Evolutionary conservation across 1,140 invertebrate species (phyloP).

Genomic region (Polyergus mexicanus): DNA sequence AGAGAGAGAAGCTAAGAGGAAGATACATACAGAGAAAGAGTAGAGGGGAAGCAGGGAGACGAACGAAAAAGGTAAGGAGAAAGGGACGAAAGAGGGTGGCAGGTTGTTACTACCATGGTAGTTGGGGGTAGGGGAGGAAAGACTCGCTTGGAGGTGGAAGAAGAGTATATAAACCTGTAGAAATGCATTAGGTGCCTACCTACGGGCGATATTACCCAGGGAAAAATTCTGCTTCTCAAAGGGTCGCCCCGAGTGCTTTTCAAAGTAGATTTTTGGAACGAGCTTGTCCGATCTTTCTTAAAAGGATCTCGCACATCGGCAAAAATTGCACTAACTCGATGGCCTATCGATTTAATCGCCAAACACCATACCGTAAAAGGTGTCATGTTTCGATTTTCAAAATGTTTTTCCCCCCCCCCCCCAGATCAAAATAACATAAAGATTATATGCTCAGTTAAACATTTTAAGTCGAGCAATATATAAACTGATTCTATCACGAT

Average conservation of each 20-base stretch:
- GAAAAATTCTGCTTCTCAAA: conserved; percentile 77
- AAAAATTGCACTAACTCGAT: conserved; percentile 47
- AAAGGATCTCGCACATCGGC: conserved; percentile 15
- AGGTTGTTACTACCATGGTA: conserved; percentile 54
- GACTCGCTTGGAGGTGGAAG: conserved; percentile 51
- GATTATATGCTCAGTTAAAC: not conserved
- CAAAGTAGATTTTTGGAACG: conserved; percentile 75
- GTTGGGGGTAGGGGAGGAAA: conserved; percentile 40
- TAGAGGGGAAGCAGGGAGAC: not conserved
- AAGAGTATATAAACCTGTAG: conserved; percentile 72
- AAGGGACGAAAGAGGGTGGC: conserved; percentile 42
- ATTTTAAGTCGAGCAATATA: not conserved
- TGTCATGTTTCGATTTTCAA: conserved; percentile 6
- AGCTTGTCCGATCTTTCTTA: conserved; percentile 53
- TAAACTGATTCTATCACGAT: not conserved
- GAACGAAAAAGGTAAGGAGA: conserved; percentile 57
- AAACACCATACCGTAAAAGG: not conserved
- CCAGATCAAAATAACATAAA: not conserved
- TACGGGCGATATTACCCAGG: conserved; percentile 67
- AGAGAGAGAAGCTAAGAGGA: conserved; percentile 1
- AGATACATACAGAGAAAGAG: conserved; percentile 17
- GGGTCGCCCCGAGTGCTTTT: conserved; percentile 72
- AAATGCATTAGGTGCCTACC: conserved; percentile 74
- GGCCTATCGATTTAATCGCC: conserved; percentile 35
- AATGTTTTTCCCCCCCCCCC: not conserved